These are phyloP conservation scores for Huso huso DNA, from an alignment of 2,797 vertebrate species.

Conservation along the genomic window DNA sequence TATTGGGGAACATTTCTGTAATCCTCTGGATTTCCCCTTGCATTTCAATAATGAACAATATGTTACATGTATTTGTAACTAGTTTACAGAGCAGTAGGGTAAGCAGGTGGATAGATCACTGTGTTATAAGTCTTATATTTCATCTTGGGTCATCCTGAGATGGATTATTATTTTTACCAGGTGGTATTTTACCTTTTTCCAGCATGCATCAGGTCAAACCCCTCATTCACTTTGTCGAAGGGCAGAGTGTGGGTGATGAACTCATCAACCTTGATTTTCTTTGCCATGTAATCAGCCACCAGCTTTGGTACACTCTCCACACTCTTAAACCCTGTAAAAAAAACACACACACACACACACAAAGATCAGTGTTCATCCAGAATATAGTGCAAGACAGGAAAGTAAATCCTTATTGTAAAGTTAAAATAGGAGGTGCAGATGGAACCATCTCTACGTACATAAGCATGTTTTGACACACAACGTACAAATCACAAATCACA, in stretches of 20 bases:
- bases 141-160: not conserved
- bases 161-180: not conserved
- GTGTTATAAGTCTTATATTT: not conserved
- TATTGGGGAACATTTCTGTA: not conserved
- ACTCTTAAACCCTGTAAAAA: slow-evolving; percentile 83
- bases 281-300: slow-evolving; percentile 85
- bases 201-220: slow-evolving; percentile 83
- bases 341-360: slow-evolving; percentile 15
- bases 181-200: slow-evolving; percentile 70
- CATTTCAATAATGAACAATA: not conserved
- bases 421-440: not conserved
- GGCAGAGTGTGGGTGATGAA: slow-evolving; percentile 83
- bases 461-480: not conserved
- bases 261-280: slow-evolving; percentile 92
- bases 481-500: not conserved
- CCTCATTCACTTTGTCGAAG: slow-evolving; percentile 83
- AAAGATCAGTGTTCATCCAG: not conserved
- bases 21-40: not conserved
- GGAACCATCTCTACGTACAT: not conserved
- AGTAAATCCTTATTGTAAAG: not conserved
- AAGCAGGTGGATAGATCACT: not conserved
- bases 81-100: not conserved
- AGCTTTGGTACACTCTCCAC: slow-evolving; percentile 84
- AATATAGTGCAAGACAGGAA: not conserved
- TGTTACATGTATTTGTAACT: too few species aligned